These are phyloP conservation scores for Phalacrocorax pelagicus DNA, from an alignment of 2,113 vertebrate genomes.

Conservation along the genomic window DNA sequence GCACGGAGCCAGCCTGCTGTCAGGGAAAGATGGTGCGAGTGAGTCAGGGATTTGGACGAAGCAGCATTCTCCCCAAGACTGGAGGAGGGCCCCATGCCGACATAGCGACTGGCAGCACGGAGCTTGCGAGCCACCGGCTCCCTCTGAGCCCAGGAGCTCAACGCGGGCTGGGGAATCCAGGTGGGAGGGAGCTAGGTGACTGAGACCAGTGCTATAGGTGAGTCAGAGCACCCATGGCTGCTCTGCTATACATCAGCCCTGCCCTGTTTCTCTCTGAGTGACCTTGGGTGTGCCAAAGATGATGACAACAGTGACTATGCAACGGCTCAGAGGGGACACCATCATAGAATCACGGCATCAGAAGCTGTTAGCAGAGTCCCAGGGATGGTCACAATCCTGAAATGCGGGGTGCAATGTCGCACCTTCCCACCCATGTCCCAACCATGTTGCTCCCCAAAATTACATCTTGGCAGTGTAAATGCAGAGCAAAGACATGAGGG, in stretches of 20 bases:
- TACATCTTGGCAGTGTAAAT: not conserved
- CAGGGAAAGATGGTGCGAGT: not conserved
- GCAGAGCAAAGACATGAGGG: not conserved
- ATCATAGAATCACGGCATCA: accelerated
- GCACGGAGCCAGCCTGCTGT: not conserved
- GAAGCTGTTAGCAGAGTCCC: not conserved
- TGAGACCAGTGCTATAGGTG: accelerated
- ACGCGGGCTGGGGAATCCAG: not conserved
- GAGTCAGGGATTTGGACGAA: not conserved
- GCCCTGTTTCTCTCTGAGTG: not conserved
- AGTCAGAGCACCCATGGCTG: not conserved
- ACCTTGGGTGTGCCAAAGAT: not conserved
- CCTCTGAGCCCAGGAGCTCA: not conserved
- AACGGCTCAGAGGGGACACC: accelerated
- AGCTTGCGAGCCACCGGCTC: accelerated
- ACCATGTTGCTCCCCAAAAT: not conserved
- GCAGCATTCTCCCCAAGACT: accelerated
- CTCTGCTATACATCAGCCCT: not conserved
- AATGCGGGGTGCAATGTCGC: accelerated
- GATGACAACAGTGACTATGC: too few relatives aligned
- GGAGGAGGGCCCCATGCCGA: not conserved
- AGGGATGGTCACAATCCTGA: not conserved
- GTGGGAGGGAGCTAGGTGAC: not conserved
- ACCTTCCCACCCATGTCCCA: not conserved
- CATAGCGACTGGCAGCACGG: accelerated